phyloP scores from a whole-genome alignment of 1,140 invertebrate genomes.

The Fopius arisanus region DNA sequence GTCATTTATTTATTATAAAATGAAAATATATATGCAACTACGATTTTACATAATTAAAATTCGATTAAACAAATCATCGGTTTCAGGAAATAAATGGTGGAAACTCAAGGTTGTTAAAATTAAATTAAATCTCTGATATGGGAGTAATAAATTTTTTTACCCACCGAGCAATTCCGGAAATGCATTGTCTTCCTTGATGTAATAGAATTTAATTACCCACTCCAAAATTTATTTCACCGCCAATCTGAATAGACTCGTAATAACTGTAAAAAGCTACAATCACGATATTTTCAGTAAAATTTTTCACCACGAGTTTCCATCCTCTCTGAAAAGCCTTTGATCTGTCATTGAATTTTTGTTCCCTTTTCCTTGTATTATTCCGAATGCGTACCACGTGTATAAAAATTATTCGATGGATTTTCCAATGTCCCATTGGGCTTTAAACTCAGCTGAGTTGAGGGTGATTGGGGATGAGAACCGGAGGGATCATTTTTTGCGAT shows the following conservation, averaged over 20 bases:
- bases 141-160: no score
- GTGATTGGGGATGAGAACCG: slow-evolving; percentile 9
- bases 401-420: slow-evolving; percentile 20
- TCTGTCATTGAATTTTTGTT: background rate
- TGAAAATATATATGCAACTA: no score
- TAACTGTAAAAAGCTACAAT: background rate
- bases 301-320: background rate
- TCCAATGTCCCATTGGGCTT: slow-evolving; percentile 21
- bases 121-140: no score
- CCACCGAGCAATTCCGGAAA: no score
- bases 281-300: background rate
- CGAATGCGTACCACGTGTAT: background rate
- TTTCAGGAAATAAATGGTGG: no score
- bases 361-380: background rate
- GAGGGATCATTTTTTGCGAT: slow-evolving; percentile 6
- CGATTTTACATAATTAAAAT: no score
- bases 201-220: no score
- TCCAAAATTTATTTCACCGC: no score
- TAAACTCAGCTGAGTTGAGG: slow-evolving; percentile 7
- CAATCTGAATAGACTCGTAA: background rate
- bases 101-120: no score
- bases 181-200: no score
- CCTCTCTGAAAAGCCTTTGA: background rate
- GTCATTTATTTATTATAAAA: no score
- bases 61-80: no score